Conservation (phyloP, 2,888 invertebrate genomes). For the Achlya flavicornis region DNA sequence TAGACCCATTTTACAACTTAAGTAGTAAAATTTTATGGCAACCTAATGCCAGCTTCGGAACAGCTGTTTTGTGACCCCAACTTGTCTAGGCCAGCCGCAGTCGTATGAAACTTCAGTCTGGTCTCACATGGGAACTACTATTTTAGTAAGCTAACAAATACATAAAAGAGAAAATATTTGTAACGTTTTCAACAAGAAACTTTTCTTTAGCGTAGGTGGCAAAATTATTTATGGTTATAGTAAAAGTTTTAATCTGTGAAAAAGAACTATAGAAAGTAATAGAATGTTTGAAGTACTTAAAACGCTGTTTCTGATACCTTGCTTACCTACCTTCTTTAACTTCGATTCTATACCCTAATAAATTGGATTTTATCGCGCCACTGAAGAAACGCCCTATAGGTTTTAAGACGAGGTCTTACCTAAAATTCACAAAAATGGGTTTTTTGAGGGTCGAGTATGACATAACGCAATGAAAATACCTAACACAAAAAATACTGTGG, state of each 20-base stretch:
- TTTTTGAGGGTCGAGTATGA: no score
- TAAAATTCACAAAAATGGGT: no score
- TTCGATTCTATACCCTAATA: background rate
- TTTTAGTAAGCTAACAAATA: background rate
- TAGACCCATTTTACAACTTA: conserved; percentile 7
- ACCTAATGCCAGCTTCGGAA: background rate
- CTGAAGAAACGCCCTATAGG: background rate
- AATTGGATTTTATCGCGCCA: background rate
- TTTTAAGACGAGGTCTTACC: no score
- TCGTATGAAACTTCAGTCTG: conserved; percentile 1
- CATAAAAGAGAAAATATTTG: background rate
- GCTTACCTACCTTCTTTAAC: no score
- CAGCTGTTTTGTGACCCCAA: conserved; percentile 7
- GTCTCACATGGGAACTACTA: background rate
- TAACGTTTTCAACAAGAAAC: background rate
- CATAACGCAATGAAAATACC: no score
- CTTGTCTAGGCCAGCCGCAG: background rate
- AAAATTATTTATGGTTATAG: background rate
- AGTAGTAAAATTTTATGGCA: conserved; percentile 8
- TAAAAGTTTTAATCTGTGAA: background rate
- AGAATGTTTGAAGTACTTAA: background rate
- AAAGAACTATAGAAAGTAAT: background rate
- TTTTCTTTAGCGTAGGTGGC: background rate
- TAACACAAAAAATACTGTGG: no score
- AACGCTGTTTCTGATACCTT: background rate